Evolutionary conservation across 2,113 vertebrate genomes (phyloP).

Genomic region (Neogale vison): DNA sequence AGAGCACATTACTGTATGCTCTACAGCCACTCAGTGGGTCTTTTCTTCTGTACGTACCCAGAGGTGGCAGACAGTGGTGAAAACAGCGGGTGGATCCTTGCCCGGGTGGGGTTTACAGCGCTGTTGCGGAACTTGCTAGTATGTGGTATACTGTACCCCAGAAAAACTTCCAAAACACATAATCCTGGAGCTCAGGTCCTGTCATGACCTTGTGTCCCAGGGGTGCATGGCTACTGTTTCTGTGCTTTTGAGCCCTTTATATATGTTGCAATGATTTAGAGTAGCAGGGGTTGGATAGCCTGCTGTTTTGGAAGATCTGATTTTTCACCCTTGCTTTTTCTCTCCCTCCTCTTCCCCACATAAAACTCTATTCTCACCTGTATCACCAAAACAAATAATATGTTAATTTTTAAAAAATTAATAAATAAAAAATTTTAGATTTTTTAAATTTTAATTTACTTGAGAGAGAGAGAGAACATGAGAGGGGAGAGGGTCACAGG

Average conservation of each 20-base stretch:
- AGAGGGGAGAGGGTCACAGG: too few species aligned
- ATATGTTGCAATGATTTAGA: too few species aligned
- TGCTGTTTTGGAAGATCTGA: background rate
- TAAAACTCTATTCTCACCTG: background rate
- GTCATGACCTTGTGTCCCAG: background rate
- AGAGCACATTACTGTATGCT: too few species aligned
- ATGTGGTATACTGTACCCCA: background rate
- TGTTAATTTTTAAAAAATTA: too few species aligned
- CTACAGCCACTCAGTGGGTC: background rate
- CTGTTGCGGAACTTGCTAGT: background rate
- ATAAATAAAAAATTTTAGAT: too few species aligned
- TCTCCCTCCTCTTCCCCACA: background rate
- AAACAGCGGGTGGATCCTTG: background rate
- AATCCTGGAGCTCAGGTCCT: background rate
- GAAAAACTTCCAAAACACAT: background rate
- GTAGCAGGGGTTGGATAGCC: fast-evolving
- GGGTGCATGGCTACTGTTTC: background rate
- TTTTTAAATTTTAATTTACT: too few species aligned
- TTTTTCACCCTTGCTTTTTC: background rate
- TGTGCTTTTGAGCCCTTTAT: background rate
- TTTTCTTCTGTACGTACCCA: too few species aligned
- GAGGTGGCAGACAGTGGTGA: background rate
- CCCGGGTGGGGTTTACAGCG: background rate
- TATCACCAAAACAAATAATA: too few species aligned
- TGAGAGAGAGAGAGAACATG: too few species aligned